Evolutionary conservation across 2,113 vertebrate species (phyloP).

Genomic region (Monarcha castaneiventris): DNA sequence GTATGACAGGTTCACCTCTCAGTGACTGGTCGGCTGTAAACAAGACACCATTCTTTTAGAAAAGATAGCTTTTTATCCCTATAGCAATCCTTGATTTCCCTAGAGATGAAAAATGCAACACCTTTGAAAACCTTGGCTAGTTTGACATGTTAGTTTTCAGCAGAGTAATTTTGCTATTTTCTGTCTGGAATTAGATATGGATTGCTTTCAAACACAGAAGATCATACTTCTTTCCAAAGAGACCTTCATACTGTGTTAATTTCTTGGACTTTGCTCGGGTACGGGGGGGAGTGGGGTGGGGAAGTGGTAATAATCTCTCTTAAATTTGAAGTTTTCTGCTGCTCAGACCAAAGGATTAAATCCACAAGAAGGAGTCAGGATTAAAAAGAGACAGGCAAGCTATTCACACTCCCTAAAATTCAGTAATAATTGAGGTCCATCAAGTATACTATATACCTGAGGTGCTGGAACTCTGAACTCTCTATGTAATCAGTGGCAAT

Average conservation of each 20-base stretch:
- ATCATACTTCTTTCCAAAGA: not conserved
- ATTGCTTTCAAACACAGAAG: conserved; percentile 5
- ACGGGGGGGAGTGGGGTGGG: rapidly evolving
- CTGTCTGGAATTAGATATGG: not conserved
- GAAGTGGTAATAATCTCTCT: not conserved
- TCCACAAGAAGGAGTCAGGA: not conserved
- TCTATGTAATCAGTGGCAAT: not conserved
- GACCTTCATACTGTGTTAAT: not conserved
- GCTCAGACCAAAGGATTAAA: not conserved
- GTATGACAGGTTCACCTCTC: not conserved
- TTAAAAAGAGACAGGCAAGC: not conserved
- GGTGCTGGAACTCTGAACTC: not conserved
- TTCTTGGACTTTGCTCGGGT: not conserved
- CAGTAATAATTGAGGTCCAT: not conserved
- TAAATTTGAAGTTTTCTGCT: not conserved
- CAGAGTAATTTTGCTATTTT: conserved; percentile 2
- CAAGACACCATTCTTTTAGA: not conserved
- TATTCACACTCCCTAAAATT: not conserved
- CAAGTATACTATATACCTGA: not conserved
- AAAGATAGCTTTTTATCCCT: not conserved
- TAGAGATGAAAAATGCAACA: not conserved
- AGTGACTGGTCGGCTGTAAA: not conserved
- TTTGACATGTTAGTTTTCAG: not conserved
- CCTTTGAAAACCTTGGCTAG: not conserved
- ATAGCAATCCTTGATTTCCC: not conserved